Evolutionary conservation across 2,888 invertebrate genomes (phyloP), one percentile per base, ranked within the genome.

Genomic region (Epinotia bilunana): DNA sequence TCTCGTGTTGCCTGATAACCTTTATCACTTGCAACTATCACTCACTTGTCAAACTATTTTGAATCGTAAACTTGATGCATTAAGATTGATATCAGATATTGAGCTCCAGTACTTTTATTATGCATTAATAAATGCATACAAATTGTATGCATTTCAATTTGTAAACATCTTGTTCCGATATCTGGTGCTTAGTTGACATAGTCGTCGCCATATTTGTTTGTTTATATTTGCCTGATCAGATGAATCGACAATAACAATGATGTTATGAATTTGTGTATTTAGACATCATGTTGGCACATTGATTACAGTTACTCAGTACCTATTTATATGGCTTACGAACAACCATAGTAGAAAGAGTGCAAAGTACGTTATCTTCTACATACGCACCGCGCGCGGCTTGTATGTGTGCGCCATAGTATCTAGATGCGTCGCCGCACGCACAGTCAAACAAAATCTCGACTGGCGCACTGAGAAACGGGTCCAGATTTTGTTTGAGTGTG

Each of bases 121-220:
- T 63, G n/a, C 23, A 33, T 55, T 33, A 73, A 39, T 74, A 60
- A 61, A 67, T 71, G 64, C 70, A 74, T 74, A 67, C 74, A 67
- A 75, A 72, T 75, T 67, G 57, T 61, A 12, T 43, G 72, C 65
- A 23, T 70, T 75, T 71, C 18, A 74, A 53, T 70, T 75, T 49
- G 67, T 75, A 62, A 75, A 72, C 61, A 75, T 72, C 11, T 49
- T 63, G 46, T 12, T 13, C n/a, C 63, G 74, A 71, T 71, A 74
- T 53, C 58, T 33, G 7, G 11, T 55, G 65, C 64, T 74, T 74
- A 65, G 74, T 65, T 60, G 58, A 55, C 70, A 71, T 13, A 46
- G 58, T 63, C 11, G 33, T 33, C 20, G 20, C 18, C n/a, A 20
- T 73, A n/a, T 33, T 63, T 49, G 61, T 20, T 43, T 55, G 39